Conservation (phyloP, 1,140 invertebrate genomes). For the Bradysia coprophila region DNA sequence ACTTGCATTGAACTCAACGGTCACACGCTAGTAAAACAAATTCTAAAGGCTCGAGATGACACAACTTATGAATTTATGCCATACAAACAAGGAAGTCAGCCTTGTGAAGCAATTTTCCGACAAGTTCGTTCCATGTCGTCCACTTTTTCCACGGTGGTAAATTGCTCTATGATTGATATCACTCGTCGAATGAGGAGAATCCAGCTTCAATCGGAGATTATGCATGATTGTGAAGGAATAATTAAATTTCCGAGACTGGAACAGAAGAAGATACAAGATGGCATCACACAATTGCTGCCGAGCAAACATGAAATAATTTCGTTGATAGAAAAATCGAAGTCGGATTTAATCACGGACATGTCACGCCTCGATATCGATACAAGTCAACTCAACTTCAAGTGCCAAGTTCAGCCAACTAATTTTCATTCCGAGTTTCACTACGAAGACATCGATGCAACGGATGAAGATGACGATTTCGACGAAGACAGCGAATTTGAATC, state of each 20-base stretch:
- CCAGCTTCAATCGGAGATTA: not conserved
- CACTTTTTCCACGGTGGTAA: not conserved
- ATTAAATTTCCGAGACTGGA: not conserved
- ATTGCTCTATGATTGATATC: not conserved
- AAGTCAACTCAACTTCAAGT: not conserved
- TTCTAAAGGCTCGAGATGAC: not conserved
- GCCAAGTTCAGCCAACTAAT: not conserved
- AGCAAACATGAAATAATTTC: not conserved
- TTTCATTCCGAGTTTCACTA: not conserved
- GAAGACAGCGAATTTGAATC: not conserved
- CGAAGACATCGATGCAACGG: not conserved
- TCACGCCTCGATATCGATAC: not conserved
- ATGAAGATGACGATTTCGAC: not conserved
- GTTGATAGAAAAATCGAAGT: not conserved
- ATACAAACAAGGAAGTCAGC: not conserved
- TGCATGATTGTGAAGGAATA: not conserved
- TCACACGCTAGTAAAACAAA: not conserved
- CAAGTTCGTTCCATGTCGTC: not conserved
- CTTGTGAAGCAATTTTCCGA: not conserved
- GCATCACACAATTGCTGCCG: not conserved
- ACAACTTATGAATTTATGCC: not conserved
- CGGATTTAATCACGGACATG: not conserved
- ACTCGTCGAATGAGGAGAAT: not conserved
- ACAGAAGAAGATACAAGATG: not conserved
- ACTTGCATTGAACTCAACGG: too few species aligned